phyloP scores from a whole-genome alignment of 2,797 vertebrate genomes.

The Sarcoramphus papa region DNA sequence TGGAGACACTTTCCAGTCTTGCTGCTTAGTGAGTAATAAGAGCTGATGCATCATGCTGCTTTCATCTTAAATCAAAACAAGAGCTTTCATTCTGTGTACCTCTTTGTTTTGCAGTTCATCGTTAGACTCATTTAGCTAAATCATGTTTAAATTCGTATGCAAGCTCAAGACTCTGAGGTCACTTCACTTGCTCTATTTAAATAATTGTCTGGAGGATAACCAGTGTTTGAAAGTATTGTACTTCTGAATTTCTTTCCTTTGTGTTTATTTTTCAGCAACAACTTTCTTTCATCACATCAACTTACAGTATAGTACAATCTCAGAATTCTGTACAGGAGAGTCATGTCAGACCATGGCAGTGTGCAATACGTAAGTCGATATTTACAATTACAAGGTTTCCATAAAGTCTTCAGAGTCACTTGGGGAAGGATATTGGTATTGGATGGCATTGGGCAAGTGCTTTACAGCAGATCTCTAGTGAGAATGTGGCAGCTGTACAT shows the following conservation, averaged over 20 bases:
- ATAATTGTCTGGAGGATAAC: neutral
- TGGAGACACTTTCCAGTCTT: conserved; percentile 13
- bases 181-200: neutral
- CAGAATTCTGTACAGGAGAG: conserved; percentile 98
- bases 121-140: conserved; percentile 27
- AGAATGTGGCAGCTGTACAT: neutral
- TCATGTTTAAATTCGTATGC: conserved; percentile 3
- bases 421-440: neutral
- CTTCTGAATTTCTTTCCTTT: neutral
- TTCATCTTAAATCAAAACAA: conserved; percentile 57
- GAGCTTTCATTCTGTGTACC: conserved; percentile 3
- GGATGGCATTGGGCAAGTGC: neutral
- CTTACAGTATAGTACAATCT: conserved; percentile 99
- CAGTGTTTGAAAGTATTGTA: neutral
- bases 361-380: conserved; percentile 91
- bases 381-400: neutral
- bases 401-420: neutral
- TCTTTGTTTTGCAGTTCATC: conserved; percentile 34
- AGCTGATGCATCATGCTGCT: conserved; percentile 38
- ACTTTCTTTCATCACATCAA: conserved; percentile 99
- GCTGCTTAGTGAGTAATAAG: conserved; percentile 55
- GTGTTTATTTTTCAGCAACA: conserved; percentile 83
- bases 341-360: conserved; percentile 97
- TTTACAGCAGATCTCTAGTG: neutral
- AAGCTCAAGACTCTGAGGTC: neutral